phyloP scores from a whole-genome alignment of 2,113 vertebrate genomes.

The Petromus typicus region DNA sequence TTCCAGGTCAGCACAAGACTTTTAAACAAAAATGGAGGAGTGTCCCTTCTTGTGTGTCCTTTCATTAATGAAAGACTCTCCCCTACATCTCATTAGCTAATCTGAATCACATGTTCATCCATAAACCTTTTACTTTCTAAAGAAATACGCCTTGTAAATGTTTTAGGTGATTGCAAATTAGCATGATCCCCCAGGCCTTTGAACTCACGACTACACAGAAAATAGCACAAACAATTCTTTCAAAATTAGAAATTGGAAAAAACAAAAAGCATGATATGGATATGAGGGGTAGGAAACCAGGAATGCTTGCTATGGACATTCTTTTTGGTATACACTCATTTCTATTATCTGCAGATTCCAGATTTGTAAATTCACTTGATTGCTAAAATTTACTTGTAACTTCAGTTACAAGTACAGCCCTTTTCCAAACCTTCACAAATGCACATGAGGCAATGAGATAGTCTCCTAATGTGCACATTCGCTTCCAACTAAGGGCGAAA shows the following conservation, averaged over 20 bases:
- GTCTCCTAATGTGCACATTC: not conserved
- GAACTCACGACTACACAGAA: not conserved
- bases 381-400: not conserved
- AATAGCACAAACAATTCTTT: not conserved
- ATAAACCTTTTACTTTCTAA: not conserved
- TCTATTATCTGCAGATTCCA: not conserved
- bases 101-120: not conserved
- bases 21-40: not conserved
- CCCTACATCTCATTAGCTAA: not conserved
- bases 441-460: not conserved
- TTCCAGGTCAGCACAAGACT: not conserved
- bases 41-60: not conserved
- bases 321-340: not conserved
- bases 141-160: not conserved
- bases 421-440: not conserved
- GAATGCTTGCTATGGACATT: not conserved
- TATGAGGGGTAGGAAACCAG: not conserved
- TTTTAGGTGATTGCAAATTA: not conserved
- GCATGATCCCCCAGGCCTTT: not conserved
- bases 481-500: not conserved
- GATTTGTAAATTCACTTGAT: not conserved
- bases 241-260: not conserved
- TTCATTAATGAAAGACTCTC: not conserved
- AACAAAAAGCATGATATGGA: not conserved
- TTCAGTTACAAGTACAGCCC: not conserved